Conservation (phyloP, 2,888 invertebrate genomes). For the Spodoptera exigua region DNA sequence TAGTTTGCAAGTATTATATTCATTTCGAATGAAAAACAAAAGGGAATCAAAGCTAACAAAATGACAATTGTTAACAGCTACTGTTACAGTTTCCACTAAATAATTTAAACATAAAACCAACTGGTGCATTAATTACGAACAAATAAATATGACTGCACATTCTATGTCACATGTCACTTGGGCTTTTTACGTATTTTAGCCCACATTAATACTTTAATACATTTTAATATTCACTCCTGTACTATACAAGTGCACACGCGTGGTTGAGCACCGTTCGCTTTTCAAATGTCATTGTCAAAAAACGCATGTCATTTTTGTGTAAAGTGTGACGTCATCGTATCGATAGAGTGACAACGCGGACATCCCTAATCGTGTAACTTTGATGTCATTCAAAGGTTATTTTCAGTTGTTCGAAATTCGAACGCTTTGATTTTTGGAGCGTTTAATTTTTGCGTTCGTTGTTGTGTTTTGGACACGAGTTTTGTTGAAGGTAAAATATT, state of each 20-base stretch:
- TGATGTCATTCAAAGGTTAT: conserved; percentile 31
- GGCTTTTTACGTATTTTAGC: conserved; percentile 24
- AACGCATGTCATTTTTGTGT: conserved; percentile 44
- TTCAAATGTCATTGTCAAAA: conserved; percentile 38
- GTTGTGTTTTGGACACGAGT: neutral
- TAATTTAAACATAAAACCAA: neutral
- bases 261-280: conserved; percentile 36
- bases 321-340: conserved; percentile 46
- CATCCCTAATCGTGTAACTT: conserved; percentile 53
- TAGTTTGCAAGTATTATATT: too few species aligned
- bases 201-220: conserved; percentile 39
- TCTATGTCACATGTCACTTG: conserved; percentile 2
- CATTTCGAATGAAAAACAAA: too few species aligned
- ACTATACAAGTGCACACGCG: conserved; percentile 45
- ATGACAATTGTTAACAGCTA: too few species aligned
- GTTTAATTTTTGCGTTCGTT: conserved; percentile 10
- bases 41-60: too few species aligned
- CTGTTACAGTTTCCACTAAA: too few species aligned
- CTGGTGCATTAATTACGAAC: conserved; percentile 29
- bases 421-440: conserved; percentile 4
- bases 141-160: conserved; percentile 31
- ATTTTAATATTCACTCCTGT: conserved; percentile 36
- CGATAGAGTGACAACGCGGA: conserved; percentile 45
- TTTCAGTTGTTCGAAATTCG: conserved; percentile 11
- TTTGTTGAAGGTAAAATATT: neutral